Evolutionary conservation across 2,113 vertebrate species (phyloP).

Genomic region (Lamprotornis superbus): DNA sequence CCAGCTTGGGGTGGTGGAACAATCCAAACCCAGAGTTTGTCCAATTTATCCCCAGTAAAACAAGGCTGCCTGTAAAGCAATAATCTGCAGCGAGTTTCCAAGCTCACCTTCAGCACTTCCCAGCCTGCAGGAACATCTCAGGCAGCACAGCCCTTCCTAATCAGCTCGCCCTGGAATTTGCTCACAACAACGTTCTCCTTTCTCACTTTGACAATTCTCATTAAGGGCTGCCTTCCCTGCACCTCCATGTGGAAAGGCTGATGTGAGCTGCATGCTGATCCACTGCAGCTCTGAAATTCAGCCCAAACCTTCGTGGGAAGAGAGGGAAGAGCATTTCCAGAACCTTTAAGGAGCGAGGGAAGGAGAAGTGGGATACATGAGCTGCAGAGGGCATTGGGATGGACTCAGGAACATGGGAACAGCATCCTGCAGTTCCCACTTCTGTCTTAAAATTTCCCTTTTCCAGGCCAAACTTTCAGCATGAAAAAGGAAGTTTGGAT

Average conservation of each 20-base stretch:
- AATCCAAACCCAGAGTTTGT: neutral
- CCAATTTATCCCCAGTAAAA: neutral
- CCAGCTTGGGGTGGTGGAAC: neutral
- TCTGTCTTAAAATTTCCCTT: neutral
- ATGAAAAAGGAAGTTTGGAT: neutral
- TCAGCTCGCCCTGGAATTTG: conserved; percentile 27
- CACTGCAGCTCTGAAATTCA: neutral
- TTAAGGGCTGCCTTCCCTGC: conserved; percentile 22
- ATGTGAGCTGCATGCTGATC: conserved; percentile 8
- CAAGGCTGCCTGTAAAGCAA: neutral
- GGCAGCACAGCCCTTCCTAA: neutral
- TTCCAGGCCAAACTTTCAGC: neutral
- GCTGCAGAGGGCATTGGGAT: no score
- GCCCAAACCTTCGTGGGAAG: accelerated
- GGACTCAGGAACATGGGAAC: neutral
- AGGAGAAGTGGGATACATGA: accelerated
- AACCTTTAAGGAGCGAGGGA: neutral
- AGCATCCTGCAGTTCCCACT: neutral
- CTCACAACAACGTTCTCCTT: neutral
- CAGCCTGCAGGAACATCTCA: neutral
- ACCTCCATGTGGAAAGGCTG: neutral
- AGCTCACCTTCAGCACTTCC: neutral
- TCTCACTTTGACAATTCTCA: conserved; percentile 48
- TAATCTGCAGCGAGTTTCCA: neutral
- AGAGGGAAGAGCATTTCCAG: neutral